phyloP scores from a whole-genome alignment of 2,888 invertebrate species.

The Criorhina ranunculi region DNA sequence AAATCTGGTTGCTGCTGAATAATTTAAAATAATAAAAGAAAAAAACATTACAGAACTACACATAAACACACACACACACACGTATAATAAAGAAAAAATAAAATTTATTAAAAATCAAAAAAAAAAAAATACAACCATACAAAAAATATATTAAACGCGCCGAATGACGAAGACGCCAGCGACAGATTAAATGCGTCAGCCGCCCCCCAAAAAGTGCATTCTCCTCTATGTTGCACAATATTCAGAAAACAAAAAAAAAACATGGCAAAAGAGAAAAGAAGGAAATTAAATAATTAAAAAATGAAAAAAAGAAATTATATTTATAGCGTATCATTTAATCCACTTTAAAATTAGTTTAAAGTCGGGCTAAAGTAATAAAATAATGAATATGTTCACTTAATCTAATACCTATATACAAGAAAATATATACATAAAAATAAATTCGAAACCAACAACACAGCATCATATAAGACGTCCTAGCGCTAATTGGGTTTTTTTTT shows the following conservation, averaged over 20 bases:
- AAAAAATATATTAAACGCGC: constrained; percentile 49
- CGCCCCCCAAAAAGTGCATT: constrained; percentile 64
- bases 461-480: constrained; percentile 69
- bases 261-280: constrained; percentile 32
- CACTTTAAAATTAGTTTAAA: constrained; percentile 74
- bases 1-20: constrained; percentile 98
- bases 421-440: constrained; percentile 45
- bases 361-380: constrained; percentile 72
- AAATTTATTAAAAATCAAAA: constrained; percentile 56
- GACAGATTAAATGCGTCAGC: constrained; percentile 52
- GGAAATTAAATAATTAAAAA: constrained; percentile 48
- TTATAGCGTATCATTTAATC: constrained; percentile 76
- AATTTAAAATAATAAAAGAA: constrained; percentile 80
- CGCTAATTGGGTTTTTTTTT: too few relatives aligned
- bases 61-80: constrained; percentile 69
- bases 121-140: constrained; percentile 56
- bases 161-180: constrained; percentile 51
- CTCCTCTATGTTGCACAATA: constrained; percentile 72
- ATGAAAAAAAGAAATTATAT: constrained; percentile 63
- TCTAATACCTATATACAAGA: constrained; percentile 72
- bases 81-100: constrained; percentile 49
- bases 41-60: constrained; percentile 77
- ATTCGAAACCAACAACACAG: constrained; percentile 53
- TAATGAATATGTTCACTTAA: constrained; percentile 73
- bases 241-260: constrained; percentile 53